phyloP scores from a whole-genome alignment of 2,888 invertebrate genomes.

The Sinelater perroti region DNA sequence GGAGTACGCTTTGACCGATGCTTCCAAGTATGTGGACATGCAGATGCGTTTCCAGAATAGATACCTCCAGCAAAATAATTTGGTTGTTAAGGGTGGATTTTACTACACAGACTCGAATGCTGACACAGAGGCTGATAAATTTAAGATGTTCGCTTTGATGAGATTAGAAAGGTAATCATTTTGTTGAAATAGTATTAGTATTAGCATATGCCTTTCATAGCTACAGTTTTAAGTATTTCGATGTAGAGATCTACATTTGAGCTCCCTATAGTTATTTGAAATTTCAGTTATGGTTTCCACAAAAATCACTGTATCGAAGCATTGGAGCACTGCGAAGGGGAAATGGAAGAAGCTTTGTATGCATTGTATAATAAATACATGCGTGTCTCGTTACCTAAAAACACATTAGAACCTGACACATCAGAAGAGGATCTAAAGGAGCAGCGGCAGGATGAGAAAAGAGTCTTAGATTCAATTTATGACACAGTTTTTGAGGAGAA shows the following conservation, averaged over 20 bases:
- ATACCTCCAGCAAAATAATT: slow-evolving; percentile 70
- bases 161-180: slow-evolving; percentile 73
- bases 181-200: slow-evolving; percentile 2
- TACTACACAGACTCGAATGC: slow-evolving; percentile 72
- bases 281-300: slow-evolving; percentile 77
- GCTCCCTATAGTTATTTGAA: neutral
- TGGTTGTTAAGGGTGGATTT: slow-evolving; percentile 76
- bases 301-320: slow-evolving; percentile 79
- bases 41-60: slow-evolving; percentile 73
- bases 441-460: slow-evolving; percentile 75
- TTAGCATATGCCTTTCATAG: neutral
- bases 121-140: slow-evolving; percentile 69
- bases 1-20: slow-evolving; percentile 63
- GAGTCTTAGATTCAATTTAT: slow-evolving; percentile 80
- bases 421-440: slow-evolving; percentile 67
- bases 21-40: slow-evolving; percentile 68
- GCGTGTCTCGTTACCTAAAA: slow-evolving; percentile 60
- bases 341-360: slow-evolving; percentile 76
- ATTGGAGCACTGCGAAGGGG: slow-evolving; percentile 70
- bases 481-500: slow-evolving; percentile 74
- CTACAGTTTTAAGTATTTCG: neutral
- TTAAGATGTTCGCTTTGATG: slow-evolving; percentile 74
- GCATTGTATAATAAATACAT: slow-evolving; percentile 78
- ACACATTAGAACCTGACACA: slow-evolving; percentile 54
- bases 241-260: neutral